A percentile compares a stretch with the other conserved stretches of the same genome.
phyloP scores from a whole-genome alignment of 2,797 vertebrate species.

The Peromyscus eremicus region DNA sequence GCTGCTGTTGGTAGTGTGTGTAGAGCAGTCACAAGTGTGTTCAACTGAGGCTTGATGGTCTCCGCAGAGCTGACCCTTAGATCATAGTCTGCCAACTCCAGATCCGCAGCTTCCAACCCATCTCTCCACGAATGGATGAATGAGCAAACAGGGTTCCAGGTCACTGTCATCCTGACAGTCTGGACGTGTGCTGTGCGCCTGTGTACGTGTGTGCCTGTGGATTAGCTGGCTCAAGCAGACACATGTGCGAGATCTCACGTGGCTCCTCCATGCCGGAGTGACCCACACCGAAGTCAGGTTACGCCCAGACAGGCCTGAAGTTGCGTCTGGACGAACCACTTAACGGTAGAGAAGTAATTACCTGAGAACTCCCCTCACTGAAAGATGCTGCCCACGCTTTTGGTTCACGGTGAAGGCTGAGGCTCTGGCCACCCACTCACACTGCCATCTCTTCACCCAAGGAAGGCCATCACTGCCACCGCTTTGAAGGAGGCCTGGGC shows the following conservation, averaged over 20 bases:
- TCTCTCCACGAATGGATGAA: neutral
- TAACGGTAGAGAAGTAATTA: neutral
- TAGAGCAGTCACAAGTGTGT: rapidly evolving
- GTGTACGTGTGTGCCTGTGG: too few relatives aligned
- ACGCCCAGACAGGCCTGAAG: too few relatives aligned
- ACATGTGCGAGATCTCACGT: rapidly evolving
- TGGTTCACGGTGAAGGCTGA: neutral
- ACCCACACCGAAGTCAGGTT: neutral
- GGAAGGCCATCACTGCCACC: constrained; percentile 92
- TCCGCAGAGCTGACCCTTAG: neutral
- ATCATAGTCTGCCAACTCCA: neutral
- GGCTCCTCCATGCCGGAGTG: neutral
- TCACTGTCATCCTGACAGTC: neutral
- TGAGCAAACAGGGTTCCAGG: too few relatives aligned
- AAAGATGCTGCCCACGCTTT: neutral
- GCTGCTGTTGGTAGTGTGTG: too few relatives aligned
- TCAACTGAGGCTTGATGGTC: rapidly evolving
- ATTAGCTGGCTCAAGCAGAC: neutral
- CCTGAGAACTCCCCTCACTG: neutral
- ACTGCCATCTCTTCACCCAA: constrained; percentile 76
- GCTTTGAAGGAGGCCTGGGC: constrained; percentile 95
- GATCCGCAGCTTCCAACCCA: rapidly evolving
- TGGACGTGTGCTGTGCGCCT: neutral
- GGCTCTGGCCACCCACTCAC: neutral
- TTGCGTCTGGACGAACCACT: neutral